Percentiles rank a stretch among this genome's conserved stretches.
Conservation (phyloP, 2,113 vertebrate genomes). For the Poecilia latipinna region DNA sequence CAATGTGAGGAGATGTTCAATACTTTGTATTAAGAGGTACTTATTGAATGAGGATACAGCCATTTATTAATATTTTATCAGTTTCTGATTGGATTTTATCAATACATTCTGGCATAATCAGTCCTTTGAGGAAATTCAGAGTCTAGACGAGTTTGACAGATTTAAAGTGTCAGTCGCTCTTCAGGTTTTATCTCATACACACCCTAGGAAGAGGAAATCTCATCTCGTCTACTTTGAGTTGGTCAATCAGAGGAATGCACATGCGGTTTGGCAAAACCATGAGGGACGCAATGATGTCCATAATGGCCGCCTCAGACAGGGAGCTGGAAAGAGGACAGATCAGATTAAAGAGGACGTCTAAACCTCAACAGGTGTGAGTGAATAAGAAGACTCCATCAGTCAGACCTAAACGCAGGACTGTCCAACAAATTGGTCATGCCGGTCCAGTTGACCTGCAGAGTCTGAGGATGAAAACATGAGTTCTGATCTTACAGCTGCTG, state of each 20-base stretch:
- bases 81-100: too few species aligned
- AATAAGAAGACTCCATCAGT: background rate
- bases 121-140: too few species aligned
- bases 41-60: too few species aligned
- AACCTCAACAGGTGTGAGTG: background rate
- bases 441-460: slow-evolving; percentile 92
- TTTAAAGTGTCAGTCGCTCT: background rate
- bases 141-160: too few species aligned
- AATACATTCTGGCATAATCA: too few species aligned
- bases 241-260: slow-evolving; percentile 91
- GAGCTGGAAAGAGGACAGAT: slow-evolving; percentile 73
- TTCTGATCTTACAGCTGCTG: background rate
- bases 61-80: too few species aligned
- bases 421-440: slow-evolving; percentile 93
- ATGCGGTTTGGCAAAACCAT: slow-evolving; percentile 95
- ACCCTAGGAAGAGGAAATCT: slow-evolving; percentile 92
- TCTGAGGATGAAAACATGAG: slow-evolving; percentile 52
- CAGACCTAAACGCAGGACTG: slow-evolving; percentile 88
- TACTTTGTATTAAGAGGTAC: too few species aligned
- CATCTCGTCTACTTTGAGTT: slow-evolving; percentile 88
- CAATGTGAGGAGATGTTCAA: too few species aligned
- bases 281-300: slow-evolving; percentile 88
- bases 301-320: slow-evolving; percentile 86
- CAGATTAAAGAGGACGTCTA: background rate
- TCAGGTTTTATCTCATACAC: slow-evolving; percentile 60